These are phyloP conservation scores for Xenopus tropicalis DNA, from an alignment of 2,113 vertebrate genomes.

Conservation along the genomic window DNA sequence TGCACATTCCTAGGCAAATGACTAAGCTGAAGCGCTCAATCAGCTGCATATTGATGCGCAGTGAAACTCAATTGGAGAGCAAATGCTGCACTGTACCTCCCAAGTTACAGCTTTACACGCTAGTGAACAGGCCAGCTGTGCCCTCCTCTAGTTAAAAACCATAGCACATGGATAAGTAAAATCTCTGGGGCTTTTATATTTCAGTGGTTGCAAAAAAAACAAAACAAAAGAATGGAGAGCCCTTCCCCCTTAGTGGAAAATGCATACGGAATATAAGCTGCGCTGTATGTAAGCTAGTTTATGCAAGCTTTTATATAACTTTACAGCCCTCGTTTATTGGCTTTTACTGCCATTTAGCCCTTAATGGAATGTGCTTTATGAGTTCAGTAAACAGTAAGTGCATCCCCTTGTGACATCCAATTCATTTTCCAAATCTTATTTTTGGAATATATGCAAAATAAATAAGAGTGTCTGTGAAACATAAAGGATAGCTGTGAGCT, in stretches of 20 bases:
- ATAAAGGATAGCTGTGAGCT: background rate
- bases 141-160: background rate
- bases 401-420: constrained; percentile 10
- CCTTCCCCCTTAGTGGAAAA: too few species aligned
- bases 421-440: constrained; percentile 21
- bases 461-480: background rate
- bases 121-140: constrained; percentile 8
- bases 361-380: constrained; percentile 33
- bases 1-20: background rate
- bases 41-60: constrained; percentile 14
- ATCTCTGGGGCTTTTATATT: background rate
- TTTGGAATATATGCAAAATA: constrained; percentile 29
- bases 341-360: constrained; percentile 30
- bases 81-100: background rate
- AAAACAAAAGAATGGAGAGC: too few species aligned
- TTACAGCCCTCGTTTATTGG: constrained; percentile 25
- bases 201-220: too few species aligned
- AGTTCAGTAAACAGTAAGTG: constrained; percentile 10
- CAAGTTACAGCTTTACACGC: background rate
- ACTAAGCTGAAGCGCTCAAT: constrained; percentile 8
- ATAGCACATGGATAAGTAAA: background rate
- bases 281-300: background rate
- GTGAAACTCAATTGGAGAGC: background rate
- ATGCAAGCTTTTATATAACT: constrained; percentile 7
- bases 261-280: constrained; percentile 16